Evolutionary conservation across 2,797 vertebrate species (phyloP), one percentile per base, ranked within the genome.

Genomic region (Mormyrops boulengeri): DNA sequence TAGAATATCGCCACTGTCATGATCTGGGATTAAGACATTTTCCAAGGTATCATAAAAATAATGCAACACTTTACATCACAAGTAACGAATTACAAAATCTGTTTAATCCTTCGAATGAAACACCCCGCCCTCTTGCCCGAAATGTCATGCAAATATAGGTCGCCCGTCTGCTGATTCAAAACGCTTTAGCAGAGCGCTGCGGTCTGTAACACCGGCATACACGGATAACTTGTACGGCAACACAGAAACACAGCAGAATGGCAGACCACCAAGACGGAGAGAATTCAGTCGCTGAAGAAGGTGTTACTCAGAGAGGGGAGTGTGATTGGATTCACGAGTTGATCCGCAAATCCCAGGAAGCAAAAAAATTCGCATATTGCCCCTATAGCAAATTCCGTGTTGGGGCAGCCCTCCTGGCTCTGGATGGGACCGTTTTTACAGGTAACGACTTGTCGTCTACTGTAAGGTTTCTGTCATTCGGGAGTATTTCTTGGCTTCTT

Each of bases 301-400:
- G 38, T 17, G 73, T 41, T 41, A 17, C 34, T 77, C 34, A 41
- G 34, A 77, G 5, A 77, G 9, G 11, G 9, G 22, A 1, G 7
- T 0, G 6, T 14, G 4, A 26, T 89, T 66, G 88, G 66, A 2
- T 88, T 90, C 0, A 92, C 62, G 89, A 52, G 0, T 93, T 97
- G 87, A 90, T 98, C 90, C 12, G 57, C 0, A 88, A 86, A 73
- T 94, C 96, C 9, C 94, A 93, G 0, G 94, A 97, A 87, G 98
- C 96, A 73, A 98, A 97, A 93, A 89, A 90, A n/a, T 92, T 93
- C 0, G 96, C 98, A 0, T 97, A 99, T 90, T 98, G 97, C 86
- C 97, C 97, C 30, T 99, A 99, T 95, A 99, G 98, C 93, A 96
- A 92, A 19, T 99, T 99, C 95, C 96, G 96, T 3, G 98, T 99